phyloP scores from a whole-genome alignment of 2,888 invertebrate species.

The Mythimna vitellina region DNA sequence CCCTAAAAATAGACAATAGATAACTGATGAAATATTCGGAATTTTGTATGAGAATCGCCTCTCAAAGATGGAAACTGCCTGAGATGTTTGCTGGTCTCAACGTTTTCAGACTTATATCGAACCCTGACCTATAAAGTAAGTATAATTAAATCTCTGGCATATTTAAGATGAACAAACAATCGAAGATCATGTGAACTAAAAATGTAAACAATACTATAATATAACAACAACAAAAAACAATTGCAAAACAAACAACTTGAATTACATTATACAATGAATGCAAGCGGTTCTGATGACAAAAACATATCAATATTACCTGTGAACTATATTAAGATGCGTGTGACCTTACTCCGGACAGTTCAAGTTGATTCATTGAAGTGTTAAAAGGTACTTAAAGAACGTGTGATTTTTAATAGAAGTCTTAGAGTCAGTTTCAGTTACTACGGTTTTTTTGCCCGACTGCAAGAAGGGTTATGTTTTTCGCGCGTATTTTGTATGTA shows the following conservation, averaged over 20 bases:
- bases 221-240: slow-evolving; percentile 4
- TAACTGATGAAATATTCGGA: too few relatives aligned
- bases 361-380: background rate
- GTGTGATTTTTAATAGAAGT: background rate
- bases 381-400: background rate
- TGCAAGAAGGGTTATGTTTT: too few relatives aligned
- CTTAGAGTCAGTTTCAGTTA: background rate
- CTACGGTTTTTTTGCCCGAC: too few relatives aligned
- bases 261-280: background rate
- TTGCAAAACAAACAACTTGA: background rate
- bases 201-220: slow-evolving; percentile 8
- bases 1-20: too few relatives aligned
- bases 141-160: background rate
- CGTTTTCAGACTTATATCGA: too few relatives aligned
- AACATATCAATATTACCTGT: slow-evolving; percentile 12
- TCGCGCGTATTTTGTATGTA: too few relatives aligned
- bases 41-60: too few relatives aligned
- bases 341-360: background rate
- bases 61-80: too few relatives aligned
- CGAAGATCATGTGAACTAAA: background rate
- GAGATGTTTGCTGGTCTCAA: too few relatives aligned
- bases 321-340: background rate
- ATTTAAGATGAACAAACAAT: slow-evolving; percentile 9
- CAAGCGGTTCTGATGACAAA: background rate
- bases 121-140: too few relatives aligned